Conservation (phyloP, 2,888 invertebrate genomes). For the Hanleya hanleyi region DNA sequence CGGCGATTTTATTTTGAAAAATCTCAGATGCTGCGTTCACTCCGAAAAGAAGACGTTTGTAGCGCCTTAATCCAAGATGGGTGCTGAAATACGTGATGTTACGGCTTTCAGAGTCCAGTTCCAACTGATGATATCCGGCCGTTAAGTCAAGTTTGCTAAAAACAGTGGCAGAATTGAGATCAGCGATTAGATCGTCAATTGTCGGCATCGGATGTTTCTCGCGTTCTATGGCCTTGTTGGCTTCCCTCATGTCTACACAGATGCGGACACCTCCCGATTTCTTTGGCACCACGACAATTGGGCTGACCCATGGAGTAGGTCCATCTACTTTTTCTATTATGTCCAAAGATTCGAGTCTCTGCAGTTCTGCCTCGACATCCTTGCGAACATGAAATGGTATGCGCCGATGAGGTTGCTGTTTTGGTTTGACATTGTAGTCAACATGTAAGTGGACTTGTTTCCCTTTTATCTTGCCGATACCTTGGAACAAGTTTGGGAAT, state of each 20-base stretch:
- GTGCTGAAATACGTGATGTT: constrained; percentile 45
- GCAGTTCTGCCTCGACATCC: constrained; percentile 27
- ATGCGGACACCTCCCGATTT: constrained; percentile 42
- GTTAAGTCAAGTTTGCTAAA: constrained; percentile 46
- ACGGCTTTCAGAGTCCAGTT: constrained; percentile 44
- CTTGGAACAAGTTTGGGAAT: constrained; percentile 7
- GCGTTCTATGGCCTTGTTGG: constrained; percentile 44
- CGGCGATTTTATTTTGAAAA: constrained; percentile 71
- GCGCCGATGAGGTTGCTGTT: constrained; percentile 15
- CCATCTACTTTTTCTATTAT: constrained; percentile 38
- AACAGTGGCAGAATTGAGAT: constrained; percentile 41
- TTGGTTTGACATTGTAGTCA: constrained; percentile 27
- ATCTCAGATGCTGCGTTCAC: constrained; percentile 72
- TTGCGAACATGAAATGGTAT: constrained; percentile 35
- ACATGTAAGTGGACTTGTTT: constrained; percentile 31
- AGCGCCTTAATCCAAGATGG: constrained; percentile 43
- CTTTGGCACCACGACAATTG: constrained; percentile 39
- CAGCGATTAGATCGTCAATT: constrained; percentile 42
- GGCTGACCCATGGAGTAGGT: constrained; percentile 33
- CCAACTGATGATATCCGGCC: constrained; percentile 47
- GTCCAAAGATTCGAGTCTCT: constrained; percentile 26
- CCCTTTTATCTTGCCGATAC: constrained; percentile 29
- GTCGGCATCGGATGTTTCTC: constrained; percentile 43
- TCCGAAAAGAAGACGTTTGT: constrained; percentile 45
- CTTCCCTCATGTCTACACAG: constrained; percentile 48